phyloP scores from a whole-genome alignment of 1,140 invertebrate species.

The Hypsibius dujardini region DNA sequence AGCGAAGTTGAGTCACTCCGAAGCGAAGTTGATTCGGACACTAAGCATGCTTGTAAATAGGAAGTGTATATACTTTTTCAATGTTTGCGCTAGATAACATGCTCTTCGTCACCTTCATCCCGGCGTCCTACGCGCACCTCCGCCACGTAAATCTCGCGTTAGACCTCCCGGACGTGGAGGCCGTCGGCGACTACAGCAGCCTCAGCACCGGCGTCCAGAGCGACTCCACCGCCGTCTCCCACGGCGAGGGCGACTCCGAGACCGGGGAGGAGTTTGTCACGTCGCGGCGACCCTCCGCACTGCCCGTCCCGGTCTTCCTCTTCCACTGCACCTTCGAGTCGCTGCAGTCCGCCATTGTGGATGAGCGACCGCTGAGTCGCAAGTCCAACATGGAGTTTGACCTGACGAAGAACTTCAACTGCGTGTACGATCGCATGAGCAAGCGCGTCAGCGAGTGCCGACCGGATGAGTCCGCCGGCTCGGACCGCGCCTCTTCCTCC shows the following conservation, averaged over 20 bases:
- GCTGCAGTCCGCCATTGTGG: neutral
- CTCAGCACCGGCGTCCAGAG: neutral
- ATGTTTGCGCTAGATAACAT: slow-evolving; percentile 42
- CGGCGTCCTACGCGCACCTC: slow-evolving; percentile 39
- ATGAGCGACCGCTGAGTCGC: neutral
- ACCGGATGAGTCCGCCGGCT: neutral
- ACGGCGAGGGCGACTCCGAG: slow-evolving; percentile 8
- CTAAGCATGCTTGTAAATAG: no score
- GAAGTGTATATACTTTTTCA: slow-evolving; percentile 51
- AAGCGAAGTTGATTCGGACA: no score
- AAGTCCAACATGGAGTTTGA: neutral
- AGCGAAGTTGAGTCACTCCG: no score
- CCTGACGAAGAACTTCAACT: slow-evolving; percentile 6
- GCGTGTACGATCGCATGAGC: neutral
- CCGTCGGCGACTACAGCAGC: neutral
- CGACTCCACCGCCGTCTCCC: neutral
- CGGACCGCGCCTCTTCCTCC: neutral
- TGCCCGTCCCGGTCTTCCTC: slow-evolving; percentile 1
- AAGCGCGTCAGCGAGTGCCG: neutral
- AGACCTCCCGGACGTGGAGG: neutral
- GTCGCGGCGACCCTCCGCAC: neutral
- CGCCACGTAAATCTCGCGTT: slow-evolving; percentile 23
- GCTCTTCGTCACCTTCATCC: slow-evolving; percentile 50
- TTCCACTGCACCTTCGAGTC: neutral
- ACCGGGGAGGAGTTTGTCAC: neutral